Conservation (phyloP, 2,888 invertebrate species). For the Drosophila prostipennis region DNA sequence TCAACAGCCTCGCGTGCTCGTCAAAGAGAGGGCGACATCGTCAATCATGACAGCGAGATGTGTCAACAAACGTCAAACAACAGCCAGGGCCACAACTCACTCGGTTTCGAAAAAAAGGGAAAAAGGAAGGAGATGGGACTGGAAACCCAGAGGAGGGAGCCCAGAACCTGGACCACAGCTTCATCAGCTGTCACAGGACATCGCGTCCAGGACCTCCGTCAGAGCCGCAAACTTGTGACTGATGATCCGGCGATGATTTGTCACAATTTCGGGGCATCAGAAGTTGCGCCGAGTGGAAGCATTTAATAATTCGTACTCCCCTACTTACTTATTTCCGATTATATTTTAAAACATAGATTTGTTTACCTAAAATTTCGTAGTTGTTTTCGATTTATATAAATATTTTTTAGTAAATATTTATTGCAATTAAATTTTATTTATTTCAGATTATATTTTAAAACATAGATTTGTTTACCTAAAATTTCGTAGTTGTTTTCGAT, state of each 20-base stretch:
- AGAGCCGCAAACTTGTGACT: conserved; percentile 70
- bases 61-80: conserved; percentile 73
- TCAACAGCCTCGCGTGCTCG: conserved; percentile 73
- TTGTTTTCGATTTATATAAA: too few relatives aligned
- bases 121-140: too few relatives aligned
- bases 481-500: too few relatives aligned
- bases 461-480: too few relatives aligned
- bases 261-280: conserved; percentile 47
- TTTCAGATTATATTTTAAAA: too few relatives aligned
- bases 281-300: conserved; percentile 10
- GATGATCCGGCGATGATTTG: conserved; percentile 75
- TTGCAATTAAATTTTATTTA: too few relatives aligned
- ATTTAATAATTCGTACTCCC: conserved; percentile 18
- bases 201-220: conserved; percentile 51
- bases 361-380: too few relatives aligned
- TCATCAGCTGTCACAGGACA: conserved; percentile 67
- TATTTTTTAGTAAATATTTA: too few relatives aligned
- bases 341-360: too few relatives aligned
- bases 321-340: too few relatives aligned
- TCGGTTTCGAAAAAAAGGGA: neutral
- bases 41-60: conserved; percentile 76
- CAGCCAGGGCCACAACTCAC: conserved; percentile 55
- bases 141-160: neutral
- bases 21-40: conserved; percentile 45
- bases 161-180: conserved; percentile 44